Evolutionary conservation across 2,113 vertebrate genomes (phyloP), one percentile per base, ranked within the genome.

Genomic region (Antigone vipio): DNA sequence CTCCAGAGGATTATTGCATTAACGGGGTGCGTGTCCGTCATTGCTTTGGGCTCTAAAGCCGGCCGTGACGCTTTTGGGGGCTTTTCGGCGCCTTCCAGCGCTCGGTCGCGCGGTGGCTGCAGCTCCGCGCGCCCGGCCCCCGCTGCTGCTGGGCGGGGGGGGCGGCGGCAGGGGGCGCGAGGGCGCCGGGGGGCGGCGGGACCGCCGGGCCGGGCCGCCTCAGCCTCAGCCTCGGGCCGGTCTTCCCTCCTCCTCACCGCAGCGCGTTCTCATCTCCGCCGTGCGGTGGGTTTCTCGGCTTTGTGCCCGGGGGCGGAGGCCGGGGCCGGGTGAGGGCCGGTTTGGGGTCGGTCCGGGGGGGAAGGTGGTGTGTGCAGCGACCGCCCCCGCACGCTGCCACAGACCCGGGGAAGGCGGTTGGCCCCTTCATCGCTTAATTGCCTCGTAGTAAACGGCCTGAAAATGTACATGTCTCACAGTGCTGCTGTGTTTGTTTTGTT

Each of bases 261-360:
- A 10, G 79, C 20, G 20, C 8, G 7, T 22, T 12, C 22, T 14
- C 17, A 5, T 5, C 18, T 8, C 12, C 14, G 23, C 22, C 4
- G 11, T 15, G 7, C 13, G 26, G 11, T 5, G 40, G 12, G 2
- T 24, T 49, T 18, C 35, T 19, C 15, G 53, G 49, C 45, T 22
- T 69, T 4, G 66, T 11, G 13, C 8, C 15, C n/a, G 9, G 27
- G 8, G 26, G 49, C 23, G 44, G 64, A 34, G 22, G 21, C 72
- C 23, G 34, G 66, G 22, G 19, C 12, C 20, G 23, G 45, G 27
- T 27, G 52, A 50, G 27, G 34, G 53, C 15, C 8, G 27, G 7
- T 2, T 6, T 3, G 53, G 45, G 34, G 12, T 18, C 9, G 4
- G 42, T 3, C 16, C 9, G 5, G 3, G 2, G 15, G 18, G 16